These are phyloP conservation scores for Andrena cerasifolii DNA, from an alignment of 1,140 invertebrate genomes.

Conservation along the genomic window DNA sequence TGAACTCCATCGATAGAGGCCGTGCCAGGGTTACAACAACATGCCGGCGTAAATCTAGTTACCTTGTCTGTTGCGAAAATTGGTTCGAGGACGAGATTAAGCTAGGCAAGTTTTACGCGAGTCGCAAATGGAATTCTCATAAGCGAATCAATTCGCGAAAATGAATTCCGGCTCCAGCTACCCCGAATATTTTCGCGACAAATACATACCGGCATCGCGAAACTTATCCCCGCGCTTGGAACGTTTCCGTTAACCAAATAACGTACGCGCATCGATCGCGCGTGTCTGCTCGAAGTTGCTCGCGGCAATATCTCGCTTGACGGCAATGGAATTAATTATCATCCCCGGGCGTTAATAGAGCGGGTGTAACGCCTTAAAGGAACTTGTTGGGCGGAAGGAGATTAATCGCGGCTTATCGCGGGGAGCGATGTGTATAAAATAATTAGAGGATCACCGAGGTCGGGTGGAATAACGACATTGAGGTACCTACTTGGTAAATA, in stretches of 20 bases:
- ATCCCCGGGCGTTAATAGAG: background rate
- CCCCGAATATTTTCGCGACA: background rate
- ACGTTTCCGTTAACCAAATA: too few relatives aligned
- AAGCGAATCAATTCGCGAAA: background rate
- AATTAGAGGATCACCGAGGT: background rate
- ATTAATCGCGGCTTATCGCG: constrained; percentile 11
- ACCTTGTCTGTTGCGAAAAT: background rate
- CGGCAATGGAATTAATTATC: constrained; percentile 7
- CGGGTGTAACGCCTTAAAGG: background rate
- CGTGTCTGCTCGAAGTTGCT: background rate
- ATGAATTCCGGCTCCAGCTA: background rate
- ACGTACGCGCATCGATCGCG: background rate
- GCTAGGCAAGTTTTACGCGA: background rate
- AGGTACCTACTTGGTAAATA: background rate
- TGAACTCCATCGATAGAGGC: background rate
- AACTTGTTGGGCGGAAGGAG: background rate
- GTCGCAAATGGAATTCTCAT: background rate
- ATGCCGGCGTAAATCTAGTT: background rate
- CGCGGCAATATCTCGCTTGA: background rate
- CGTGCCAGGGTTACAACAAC: background rate
- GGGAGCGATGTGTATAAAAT: background rate
- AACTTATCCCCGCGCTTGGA: too few relatives aligned
- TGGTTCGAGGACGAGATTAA: background rate
- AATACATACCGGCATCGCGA: too few relatives aligned
- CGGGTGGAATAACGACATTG: background rate